Evolutionary conservation across 2,888 invertebrate genomes (phyloP), one percentile per base, ranked within the genome.

Genomic region (Dysmachus trigonus): DNA sequence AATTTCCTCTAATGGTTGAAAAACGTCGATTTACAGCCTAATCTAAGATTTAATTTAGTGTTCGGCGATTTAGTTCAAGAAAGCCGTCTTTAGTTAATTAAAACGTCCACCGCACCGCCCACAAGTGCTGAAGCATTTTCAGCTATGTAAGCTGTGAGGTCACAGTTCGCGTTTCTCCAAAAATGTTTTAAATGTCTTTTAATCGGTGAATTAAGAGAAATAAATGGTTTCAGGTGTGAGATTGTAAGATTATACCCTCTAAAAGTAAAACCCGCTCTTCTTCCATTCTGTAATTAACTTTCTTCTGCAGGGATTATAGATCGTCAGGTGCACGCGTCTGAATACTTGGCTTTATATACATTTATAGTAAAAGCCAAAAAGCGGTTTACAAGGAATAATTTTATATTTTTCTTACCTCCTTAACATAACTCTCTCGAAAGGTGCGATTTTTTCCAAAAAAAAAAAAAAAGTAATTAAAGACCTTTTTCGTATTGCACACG

Each of bases 211-310:
- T 77, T 77, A 77, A 41, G 47, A 8, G 30, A 47, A 77, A 77
- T 35, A 47, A 77, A 47, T 77, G 27, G 47, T 31, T 41, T 41
- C 15, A 47, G 77, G 27, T 30, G 30, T 41, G 1, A 41, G 47
- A 35, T 27, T 10, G 77, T 30, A 7, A 27, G 30, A 22, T 15
- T 10, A 30, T 30, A 51, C 47, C 77, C 47, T n/a, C 8, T 18
- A 27, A 47, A n/a, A 30, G 27, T 35, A 27, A 30, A 47, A 27
- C 30, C 30, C 30, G 47, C 77, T 77, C 35, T 47, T 51, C 27
- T 47, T 47, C 77, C 41, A 41, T 77, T 77, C 27, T 47, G 77
- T 77, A 77, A 77, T 77, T 77, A 77, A 77, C 77, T 77, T 47
- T 41, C 35, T n/a, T 41, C 3, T 77, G 30, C 18, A 18, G 3